Evolutionary conservation across 2,113 vertebrate species (phyloP).

Genomic region (Cynopterus brachyotis): DNA sequence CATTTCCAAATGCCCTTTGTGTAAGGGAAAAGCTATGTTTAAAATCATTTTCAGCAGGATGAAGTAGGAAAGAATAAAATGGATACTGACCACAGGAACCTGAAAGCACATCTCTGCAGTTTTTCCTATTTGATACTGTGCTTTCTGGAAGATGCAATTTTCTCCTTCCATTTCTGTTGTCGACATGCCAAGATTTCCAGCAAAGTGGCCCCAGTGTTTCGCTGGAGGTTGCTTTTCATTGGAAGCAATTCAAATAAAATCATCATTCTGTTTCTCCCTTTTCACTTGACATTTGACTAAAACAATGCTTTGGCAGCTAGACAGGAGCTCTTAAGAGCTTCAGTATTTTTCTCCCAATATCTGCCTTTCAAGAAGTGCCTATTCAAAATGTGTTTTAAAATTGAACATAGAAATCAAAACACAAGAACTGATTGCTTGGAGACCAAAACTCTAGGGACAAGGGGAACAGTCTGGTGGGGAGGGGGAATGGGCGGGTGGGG

Average conservation of each 20-base stretch:
- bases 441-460: slow-evolving; percentile 15
- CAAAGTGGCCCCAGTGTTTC: slow-evolving; percentile 64
- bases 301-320: slow-evolving; percentile 70
- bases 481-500: too few relatives aligned
- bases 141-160: slow-evolving; percentile 81
- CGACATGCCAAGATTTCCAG: slow-evolving; percentile 77
- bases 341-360: slow-evolving; percentile 60
- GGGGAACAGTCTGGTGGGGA: neutral
- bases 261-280: slow-evolving; percentile 71
- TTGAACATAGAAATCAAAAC: slow-evolving; percentile 57
- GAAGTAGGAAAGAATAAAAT: slow-evolving; percentile 26
- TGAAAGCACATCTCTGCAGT: neutral
- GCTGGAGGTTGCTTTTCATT: slow-evolving; percentile 76
- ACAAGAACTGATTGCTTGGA: slow-evolving; percentile 29
- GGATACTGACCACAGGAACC: slow-evolving; percentile 21
- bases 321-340: slow-evolving; percentile 45
- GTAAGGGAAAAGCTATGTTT: neutral
- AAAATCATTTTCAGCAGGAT: slow-evolving; percentile 60
- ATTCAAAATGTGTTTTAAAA: slow-evolving; percentile 67
- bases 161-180: slow-evolving; percentile 76
- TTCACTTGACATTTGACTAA: slow-evolving; percentile 71
- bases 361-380: slow-evolving; percentile 64
- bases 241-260: slow-evolving; percentile 81
- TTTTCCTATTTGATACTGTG: slow-evolving; percentile 31
- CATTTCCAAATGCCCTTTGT: slow-evolving; percentile 26